Evolutionary conservation across 2,797 vertebrate species (phyloP).

Genomic region (Danio aesculapii): DNA sequence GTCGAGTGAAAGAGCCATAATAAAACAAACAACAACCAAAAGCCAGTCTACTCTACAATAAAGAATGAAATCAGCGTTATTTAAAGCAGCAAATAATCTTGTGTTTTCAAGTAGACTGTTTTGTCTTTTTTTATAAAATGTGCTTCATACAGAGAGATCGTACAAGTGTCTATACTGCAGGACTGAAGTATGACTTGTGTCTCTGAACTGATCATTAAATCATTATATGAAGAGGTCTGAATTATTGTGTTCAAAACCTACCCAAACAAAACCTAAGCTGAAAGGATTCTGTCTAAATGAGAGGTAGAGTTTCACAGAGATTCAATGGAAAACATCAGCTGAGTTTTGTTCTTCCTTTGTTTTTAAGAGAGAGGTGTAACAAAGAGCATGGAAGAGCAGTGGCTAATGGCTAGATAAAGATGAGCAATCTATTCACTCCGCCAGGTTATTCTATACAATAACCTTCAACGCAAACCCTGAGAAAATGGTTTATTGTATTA

Average conservation of each 20-base stretch:
- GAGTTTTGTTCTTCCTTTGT: neutral
- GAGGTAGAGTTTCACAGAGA: neutral
- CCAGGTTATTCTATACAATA: neutral
- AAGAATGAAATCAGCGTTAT: neutral
- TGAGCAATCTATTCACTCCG: neutral
- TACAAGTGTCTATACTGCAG: neutral
- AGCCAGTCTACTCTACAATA: neutral
- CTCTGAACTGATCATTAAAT: conserved; percentile 5
- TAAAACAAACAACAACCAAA: neutral
- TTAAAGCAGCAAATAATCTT: neutral
- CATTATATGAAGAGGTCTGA: conserved; percentile 25
- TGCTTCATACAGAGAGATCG: neutral
- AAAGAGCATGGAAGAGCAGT: neutral
- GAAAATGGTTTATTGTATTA: neutral
- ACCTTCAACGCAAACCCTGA: neutral
- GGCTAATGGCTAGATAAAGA: conserved; percentile 5
- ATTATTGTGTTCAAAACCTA: neutral
- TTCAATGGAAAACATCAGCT: neutral
- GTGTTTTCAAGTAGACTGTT: neutral
- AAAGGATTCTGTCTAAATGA: neutral
- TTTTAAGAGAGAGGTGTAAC: neutral
- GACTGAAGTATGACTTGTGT: neutral
- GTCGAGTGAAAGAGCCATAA: neutral
- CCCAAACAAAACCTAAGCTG: neutral
- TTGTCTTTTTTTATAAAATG: neutral